Evolutionary conservation across 2,113 vertebrate genomes (phyloP), one percentile per base, ranked within the genome.

Genomic region (Gulo gulo): DNA sequence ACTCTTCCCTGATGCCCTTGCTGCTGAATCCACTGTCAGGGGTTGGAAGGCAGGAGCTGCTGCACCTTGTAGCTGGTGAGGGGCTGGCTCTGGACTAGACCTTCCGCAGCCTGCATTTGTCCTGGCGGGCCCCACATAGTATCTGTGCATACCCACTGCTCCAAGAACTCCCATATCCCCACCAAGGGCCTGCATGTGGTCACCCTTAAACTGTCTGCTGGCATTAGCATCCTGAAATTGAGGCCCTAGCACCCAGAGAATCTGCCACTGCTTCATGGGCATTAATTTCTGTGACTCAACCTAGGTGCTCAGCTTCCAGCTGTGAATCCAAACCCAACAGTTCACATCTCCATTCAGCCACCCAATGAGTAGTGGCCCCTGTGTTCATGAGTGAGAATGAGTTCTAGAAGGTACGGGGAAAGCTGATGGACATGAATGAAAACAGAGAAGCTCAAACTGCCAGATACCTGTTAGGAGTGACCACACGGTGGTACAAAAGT

Each of bases 231-330:
- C 98, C 99, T 0, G 99, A 99, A 98, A 99, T 99, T 0, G 99
- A 99, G 95, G n/a, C 94, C 90, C 98, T 99, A 98, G 98, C 99
- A 0, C 99, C 99, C 0, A 99, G 99, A 50, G 99, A 99, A 95
- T 98, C 98, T 0, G 93, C 98, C 88, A 99, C 97, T 0, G 99
- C 99, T 24, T 99, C 91, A 99, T 99, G 99, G 99, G 99, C 95
- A 99, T 99, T 23, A 99, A 99, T 97, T 99, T 99, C 98, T 99
- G 99, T 0, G 99, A 99, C 97, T 99, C 99, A 9, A 99, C 99
- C 12, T 99, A 99, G 98, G 99, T 99, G 0, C 99, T 99, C 63
- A 99, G 99, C 99, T 99, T 99, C 98, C 99, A 99, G 98, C 99
- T 99, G 76, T 99, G 99, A 98, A 99, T 99, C 52, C 99, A 99